Percentiles rank a stretch among this genome's conserved stretches.
phyloP scores from a whole-genome alignment of 2,797 vertebrate species.

The Alfaro cultratus region DNA sequence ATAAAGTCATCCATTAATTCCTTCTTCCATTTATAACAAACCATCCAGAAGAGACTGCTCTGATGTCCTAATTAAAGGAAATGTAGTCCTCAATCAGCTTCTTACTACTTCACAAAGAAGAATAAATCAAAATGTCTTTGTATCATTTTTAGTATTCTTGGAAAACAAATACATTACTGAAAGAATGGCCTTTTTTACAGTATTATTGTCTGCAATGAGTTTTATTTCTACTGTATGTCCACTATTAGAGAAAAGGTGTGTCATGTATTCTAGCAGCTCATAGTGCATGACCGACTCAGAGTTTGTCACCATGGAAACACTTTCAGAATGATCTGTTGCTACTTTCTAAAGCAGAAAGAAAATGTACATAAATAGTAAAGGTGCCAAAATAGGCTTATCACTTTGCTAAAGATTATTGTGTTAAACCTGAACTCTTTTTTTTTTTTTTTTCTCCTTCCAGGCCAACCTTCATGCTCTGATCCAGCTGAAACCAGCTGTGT shows the following conservation, averaged over 20 bases:
- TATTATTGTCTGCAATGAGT: not conserved
- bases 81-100: not conserved
- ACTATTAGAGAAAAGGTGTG: not conserved
- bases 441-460: constrained; percentile 70
- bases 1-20: not conserved
- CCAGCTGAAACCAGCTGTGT: constrained; percentile 97
- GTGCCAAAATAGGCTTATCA: not conserved
- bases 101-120: not conserved
- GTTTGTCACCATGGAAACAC: constrained; percentile 2
- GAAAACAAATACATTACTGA: too few species aligned
- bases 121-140: not conserved
- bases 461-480: constrained; percentile 98
- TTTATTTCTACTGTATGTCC: not conserved
- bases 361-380: not conserved
- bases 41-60: not conserved
- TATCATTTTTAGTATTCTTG: too few species aligned
- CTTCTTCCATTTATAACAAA: not conserved
- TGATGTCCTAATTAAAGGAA: not conserved
- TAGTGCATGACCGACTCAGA: not conserved
- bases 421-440: not conserved
- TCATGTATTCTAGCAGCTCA: not conserved
- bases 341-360: not conserved
- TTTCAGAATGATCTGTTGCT: not conserved
- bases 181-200: too few species aligned
- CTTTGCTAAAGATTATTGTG: not conserved